Base-by-base conservation (phyloP, 2,888 invertebrate species). In the Petrophora chlorosata region DNA sequence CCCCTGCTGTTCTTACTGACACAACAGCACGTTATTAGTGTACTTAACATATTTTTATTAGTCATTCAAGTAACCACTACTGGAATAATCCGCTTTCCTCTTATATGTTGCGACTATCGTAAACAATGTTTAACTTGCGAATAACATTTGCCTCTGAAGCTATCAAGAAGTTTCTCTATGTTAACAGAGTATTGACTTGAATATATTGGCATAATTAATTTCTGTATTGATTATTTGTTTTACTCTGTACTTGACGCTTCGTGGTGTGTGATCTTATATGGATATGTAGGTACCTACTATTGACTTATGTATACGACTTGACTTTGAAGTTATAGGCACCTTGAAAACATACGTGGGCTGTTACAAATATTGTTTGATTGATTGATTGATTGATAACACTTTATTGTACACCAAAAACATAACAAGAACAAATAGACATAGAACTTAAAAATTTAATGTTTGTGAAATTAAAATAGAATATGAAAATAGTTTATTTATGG, bases 111-210 rank as follows among this genome's bases (percentile, higher is more conserved):
- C 22, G 3, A 23, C 1, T 8, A 13, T 41, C 38, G 13, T 35
- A 13, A 49, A 50, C 47, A 56, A 63, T 50, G 56, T 50, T 52
- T 59, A 69, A 68, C 65, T 69, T 46, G 50, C 51, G 46, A 61
- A 68, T 64, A 61, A 71, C 69, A 75, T 75, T 74, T 67, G 65
- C 70, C 64, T 61, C 63, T 67, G 65, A 63, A 73, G 62, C 71
- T 63, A 75, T 76, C 63, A 63, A 65, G 66, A 69, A 71, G 68
- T 67, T 68, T 52, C 25, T 29, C 35, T 26, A 39, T 36, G 42
- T 38, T 40, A 44, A 41, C 32, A 29, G 19, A 50, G 41, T 42
- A 46, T 33, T 38, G 17, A 46, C 39, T 45, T 43, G 42, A 56
- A 46, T 52, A 52, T 52, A 54, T 49, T 49, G 44, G 46, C 33